These are phyloP conservation scores for Aporrectodea caliginosa DNA, from an alignment of 1,140 invertebrate species.

Conservation along the genomic window DNA sequence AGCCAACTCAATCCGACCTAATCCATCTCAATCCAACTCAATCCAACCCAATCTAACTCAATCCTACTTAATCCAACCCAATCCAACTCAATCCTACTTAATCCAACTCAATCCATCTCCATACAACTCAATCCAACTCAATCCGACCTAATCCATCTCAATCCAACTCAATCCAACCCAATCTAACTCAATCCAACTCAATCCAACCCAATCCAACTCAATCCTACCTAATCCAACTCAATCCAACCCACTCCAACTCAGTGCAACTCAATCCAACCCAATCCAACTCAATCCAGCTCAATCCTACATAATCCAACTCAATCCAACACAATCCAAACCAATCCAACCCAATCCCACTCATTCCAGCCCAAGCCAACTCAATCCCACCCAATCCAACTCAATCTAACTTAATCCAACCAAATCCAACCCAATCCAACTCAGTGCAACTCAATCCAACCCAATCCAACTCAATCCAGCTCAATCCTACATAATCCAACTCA, in stretches of 20 bases:
- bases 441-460: neutral
- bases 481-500: no score
- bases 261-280: neutral
- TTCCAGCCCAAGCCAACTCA: neutral
- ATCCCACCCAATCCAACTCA: neutral
- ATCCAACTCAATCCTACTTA: neutral
- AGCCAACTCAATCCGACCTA: neutral
- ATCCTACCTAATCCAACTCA: neutral
- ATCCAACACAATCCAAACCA: neutral
- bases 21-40: neutral
- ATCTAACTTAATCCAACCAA: neutral
- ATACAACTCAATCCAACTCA: neutral
- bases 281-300: neutral
- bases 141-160: neutral
- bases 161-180: neutral
- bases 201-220: neutral
- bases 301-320: neutral
- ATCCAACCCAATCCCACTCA: neutral
- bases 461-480: neutral
- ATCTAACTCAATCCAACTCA: neutral
- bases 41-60: neutral
- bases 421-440: neutral
- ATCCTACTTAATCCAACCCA: neutral
- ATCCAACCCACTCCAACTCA: neutral
- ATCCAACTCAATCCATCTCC: neutral